Percentiles rank a stretch among this genome's conserved stretches.
phyloP scores from a whole-genome alignment of 2,113 vertebrate species.

The Phocoena phocoena region DNA sequence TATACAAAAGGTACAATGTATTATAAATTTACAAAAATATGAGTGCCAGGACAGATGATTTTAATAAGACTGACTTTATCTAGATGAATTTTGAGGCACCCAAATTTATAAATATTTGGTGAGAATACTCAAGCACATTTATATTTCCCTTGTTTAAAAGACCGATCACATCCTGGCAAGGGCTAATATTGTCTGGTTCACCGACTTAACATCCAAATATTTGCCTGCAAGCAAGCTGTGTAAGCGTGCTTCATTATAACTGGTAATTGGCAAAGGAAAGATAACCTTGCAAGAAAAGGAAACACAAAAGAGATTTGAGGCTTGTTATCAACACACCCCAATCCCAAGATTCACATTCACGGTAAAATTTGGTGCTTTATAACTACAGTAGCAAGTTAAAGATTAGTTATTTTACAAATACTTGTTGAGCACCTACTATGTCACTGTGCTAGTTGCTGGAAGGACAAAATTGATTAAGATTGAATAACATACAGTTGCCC shows the following conservation, averaged over 20 bases:
- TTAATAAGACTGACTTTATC: background rate
- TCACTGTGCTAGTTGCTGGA: background rate
- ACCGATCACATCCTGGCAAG: background rate
- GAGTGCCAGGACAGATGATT: background rate
- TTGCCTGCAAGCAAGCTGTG: background rate
- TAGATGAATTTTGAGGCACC: slow-evolving; percentile 20
- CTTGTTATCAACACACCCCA: background rate
- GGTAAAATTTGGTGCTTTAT: background rate
- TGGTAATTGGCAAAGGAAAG: background rate
- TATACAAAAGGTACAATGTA: background rate
- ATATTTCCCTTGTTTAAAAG: slow-evolving; percentile 25
- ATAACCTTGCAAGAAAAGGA: background rate
- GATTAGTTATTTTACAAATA: background rate
- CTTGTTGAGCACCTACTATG: background rate
- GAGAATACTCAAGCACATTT: slow-evolving; percentile 31
- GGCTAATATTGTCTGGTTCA: background rate
- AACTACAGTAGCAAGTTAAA: background rate
- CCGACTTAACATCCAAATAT: slow-evolving; percentile 6
- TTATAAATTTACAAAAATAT: background rate
- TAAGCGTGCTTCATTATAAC: background rate
- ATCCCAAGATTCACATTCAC: background rate
- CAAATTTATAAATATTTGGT: slow-evolving; percentile 32
- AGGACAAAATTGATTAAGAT: background rate
- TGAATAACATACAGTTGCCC: background rate
- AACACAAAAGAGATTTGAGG: background rate